Conservation (phyloP, 2,888 invertebrate species). For the Crepidodera aurea region DNA sequence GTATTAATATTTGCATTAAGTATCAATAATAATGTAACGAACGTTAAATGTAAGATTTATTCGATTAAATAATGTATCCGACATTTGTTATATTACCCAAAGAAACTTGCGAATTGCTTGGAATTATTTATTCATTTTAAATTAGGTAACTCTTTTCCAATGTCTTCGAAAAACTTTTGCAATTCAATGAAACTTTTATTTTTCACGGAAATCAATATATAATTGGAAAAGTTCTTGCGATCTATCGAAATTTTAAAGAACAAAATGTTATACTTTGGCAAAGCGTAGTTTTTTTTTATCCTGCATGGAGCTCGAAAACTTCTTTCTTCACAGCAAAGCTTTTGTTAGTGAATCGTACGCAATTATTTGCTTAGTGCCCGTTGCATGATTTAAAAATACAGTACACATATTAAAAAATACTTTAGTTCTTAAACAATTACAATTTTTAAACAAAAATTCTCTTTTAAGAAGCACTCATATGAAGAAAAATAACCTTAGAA, state of each 20-base stretch:
- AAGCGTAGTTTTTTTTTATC: not conserved
- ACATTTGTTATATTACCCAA: no score
- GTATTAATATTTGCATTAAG: not conserved
- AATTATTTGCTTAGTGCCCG: slow-evolving; percentile 9
- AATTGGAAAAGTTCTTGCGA: not conserved
- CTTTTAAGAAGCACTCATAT: no score
- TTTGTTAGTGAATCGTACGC: slow-evolving; percentile 4
- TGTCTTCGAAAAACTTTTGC: not conserved
- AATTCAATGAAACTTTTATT: not conserved
- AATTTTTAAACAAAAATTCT: not conserved
- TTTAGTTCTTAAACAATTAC: not conserved
- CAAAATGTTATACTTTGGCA: slow-evolving; percentile 13
- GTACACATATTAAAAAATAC: not conserved
- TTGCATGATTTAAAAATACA: not conserved
- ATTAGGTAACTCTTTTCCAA: no score
- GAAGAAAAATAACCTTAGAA: no score
- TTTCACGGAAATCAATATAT: not conserved
- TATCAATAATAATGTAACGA: no score
- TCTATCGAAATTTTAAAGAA: not conserved
- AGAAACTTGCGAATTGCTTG: no score
- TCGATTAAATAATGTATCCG: no score
- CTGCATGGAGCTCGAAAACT: slow-evolving; percentile 12
- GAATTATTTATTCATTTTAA: no score
- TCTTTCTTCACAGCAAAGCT: slow-evolving; percentile 4
- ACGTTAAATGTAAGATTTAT: no score